Percentiles rank a stretch among this genome's conserved stretches.
phyloP scores from a whole-genome alignment of 2,797 vertebrate species.

The Sebastes glaucus region DNA sequence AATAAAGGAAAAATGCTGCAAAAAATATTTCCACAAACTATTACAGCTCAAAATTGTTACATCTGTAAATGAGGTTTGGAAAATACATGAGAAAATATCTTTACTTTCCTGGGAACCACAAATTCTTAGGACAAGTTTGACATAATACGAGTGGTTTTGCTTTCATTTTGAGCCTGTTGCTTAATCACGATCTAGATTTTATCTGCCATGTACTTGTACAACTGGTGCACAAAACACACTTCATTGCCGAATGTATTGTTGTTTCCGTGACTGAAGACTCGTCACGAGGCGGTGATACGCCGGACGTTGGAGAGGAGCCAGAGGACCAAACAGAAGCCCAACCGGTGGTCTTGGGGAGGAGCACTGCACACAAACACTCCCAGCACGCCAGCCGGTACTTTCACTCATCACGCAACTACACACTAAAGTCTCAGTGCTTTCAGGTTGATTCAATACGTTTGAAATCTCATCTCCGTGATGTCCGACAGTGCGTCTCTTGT shows the following conservation, averaged over 20 bases:
- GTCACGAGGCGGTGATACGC: slow-evolving; percentile 93
- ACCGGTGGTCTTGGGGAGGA: slow-evolving; percentile 97
- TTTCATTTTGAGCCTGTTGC: neutral
- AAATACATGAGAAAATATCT: neutral
- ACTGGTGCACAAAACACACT: neutral
- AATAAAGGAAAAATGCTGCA: neutral
- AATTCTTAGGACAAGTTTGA: neutral
- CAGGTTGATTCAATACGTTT: neutral
- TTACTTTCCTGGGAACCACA: neutral
- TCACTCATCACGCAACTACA: neutral
- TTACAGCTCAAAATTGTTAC: neutral
- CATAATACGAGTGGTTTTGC: neutral
- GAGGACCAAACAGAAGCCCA: slow-evolving; percentile 87
- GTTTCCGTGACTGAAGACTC: slow-evolving; percentile 78
- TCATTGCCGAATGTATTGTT: neutral
- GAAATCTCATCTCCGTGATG: slow-evolving; percentile 10
- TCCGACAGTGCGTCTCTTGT: slow-evolving; percentile 16
- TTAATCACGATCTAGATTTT: neutral
- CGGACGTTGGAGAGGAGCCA: slow-evolving; percentile 92
- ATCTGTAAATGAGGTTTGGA: neutral
- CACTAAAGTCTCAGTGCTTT: slow-evolving; percentile 10
- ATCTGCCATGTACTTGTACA: neutral
- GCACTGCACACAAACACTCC: slow-evolving; percentile 69
- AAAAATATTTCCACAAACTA: neutral
- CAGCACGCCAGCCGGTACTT: slow-evolving; percentile 68